Percentiles rank a stretch among this genome's conserved stretches.
Evolutionary conservation across 2,888 invertebrate genomes (phyloP).

Genomic region (Drosophila peninsularis): DNA sequence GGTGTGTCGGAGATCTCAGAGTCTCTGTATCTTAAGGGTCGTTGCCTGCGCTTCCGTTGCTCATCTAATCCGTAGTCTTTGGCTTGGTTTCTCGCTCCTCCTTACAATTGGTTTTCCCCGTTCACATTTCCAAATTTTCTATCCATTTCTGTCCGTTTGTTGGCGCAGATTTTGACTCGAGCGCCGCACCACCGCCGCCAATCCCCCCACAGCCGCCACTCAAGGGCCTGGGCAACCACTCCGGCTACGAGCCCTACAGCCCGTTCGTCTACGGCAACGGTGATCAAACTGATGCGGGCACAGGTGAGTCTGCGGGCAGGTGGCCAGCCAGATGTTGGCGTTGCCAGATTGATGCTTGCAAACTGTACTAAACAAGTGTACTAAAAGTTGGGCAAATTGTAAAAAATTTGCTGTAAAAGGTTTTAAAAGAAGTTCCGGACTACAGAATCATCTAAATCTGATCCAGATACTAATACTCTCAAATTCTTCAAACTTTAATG

Average conservation of each 20-base stretch:
- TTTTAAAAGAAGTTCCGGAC: no score
- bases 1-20: constrained; percentile 12
- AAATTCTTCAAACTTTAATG: no score
- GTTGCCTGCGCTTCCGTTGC: constrained; percentile 29
- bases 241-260: constrained; percentile 85
- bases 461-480: no score
- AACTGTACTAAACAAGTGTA: constrained; percentile 7
- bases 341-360: constrained; percentile 11
- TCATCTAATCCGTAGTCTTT: constrained; percentile 18
- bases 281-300: constrained; percentile 39
- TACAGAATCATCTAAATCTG: no score
- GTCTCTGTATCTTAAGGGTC: neutral
- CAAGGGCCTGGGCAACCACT: constrained; percentile 86
- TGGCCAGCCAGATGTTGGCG: neutral
- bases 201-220: constrained; percentile 88
- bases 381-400: neutral
- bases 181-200: constrained; percentile 79
- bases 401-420: neutral
- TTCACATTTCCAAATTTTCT: constrained; percentile 49
- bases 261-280: constrained; percentile 38
- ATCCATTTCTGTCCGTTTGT: constrained; percentile 56
- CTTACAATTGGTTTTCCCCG: constrained; percentile 48
- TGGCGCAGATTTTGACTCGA: constrained; percentile 81
- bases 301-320: constrained; percentile 44
- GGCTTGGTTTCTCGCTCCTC: constrained; percentile 25